Evolutionary conservation across 2,888 invertebrate genomes (phyloP), one percentile per base, ranked within the genome.

Genomic region (Pollenia griseotomentosa): DNA sequence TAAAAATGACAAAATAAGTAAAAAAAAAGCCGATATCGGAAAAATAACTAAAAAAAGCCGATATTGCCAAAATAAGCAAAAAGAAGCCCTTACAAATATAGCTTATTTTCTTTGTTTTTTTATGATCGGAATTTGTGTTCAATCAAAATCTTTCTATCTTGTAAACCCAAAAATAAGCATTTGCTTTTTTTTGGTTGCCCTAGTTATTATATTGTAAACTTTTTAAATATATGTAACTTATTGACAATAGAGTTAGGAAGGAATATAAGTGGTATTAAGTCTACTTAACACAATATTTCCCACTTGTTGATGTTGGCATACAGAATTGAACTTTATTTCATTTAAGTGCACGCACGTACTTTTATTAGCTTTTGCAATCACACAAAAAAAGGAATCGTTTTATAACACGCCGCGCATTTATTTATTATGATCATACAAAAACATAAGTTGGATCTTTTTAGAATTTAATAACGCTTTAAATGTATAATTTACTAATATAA

Each of bases 261-360:
- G 19, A 16, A 63, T 51, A 42, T 6, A 23, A 53, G 14, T 9
- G 12, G 14, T n/a, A 33, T 33, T 55, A 40, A 55, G 53, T 46
- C 40, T n/a, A 23, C 19, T 59, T 48, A 11, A 0, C 42, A 63
- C n/a, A 40, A 42, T 23, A 33, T 19, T 19, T 46, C 9, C 46
- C 12, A 78, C 23, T 33, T 57, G 23, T 51, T 23, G 42, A 48
- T 51, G 59, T n/a, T 71, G 14, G 77, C 40, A 9, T 44, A 19
- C 44, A 70, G 11, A 16, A 57, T 51, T 61, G 19, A 10, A 70
- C 55, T 77, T 75, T 51, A 83, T 70, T 46, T 71, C 65, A 83
- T 80, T 86, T 71, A 83, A 80, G 57, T 80, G 79, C 68, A 71
- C 75, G 65, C 86, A 80, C 75, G 80, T 59, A 33, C 33, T 33